Evolutionary conservation across 1,140 invertebrate species (phyloP), one percentile per base, ranked within the genome.

Genomic region (Brachionus calyciflorus): DNA sequence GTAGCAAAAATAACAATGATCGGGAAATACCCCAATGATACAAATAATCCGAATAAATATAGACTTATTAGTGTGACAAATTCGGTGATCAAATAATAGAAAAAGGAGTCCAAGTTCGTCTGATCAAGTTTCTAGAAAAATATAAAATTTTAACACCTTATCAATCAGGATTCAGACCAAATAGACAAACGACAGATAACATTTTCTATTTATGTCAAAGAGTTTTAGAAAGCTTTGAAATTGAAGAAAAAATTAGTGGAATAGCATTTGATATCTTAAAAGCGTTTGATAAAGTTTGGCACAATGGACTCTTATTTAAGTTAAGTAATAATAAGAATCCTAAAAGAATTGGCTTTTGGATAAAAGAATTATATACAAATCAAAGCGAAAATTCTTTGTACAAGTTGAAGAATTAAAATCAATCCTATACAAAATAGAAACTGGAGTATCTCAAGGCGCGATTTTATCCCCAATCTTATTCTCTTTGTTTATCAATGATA

Each of bases 381-480:
- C 51, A 24, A 55, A 55, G 10, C 21, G 51, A 55, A 55, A 55
- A 55, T 55, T 55, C 26, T 55, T 24, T 55, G 51, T 55, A 19
- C 21, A 26, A 24, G 24, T 28, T 26, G 51, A 55, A 55, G 26
- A 55, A 24, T 4, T 24, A 24, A 24, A 24, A 24, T 28, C 9
- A 28, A 26, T 5, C 9, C 9, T 37, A 37, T 37, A 5, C 33
- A 9, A 55, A 24, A 28, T 55, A 3, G 51, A 55, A 55, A 28
- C 9, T 12, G 51, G 51, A 12, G 51, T 55, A 24, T 24, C 51
- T 3, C 51, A 55, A 55, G 51, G 51, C 26, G 51, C 51, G 26
- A 55, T 55, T 87, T 84, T 41, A 87, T 87, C 55, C 81, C 30
- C 55, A 33, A 60, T 60, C 17, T 21, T 37, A 60, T 60, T 60